Evolutionary conservation across 2,797 vertebrate species (phyloP), one percentile per base, ranked within the genome.

Genomic region (Distichodus sexfasciatus): DNA sequence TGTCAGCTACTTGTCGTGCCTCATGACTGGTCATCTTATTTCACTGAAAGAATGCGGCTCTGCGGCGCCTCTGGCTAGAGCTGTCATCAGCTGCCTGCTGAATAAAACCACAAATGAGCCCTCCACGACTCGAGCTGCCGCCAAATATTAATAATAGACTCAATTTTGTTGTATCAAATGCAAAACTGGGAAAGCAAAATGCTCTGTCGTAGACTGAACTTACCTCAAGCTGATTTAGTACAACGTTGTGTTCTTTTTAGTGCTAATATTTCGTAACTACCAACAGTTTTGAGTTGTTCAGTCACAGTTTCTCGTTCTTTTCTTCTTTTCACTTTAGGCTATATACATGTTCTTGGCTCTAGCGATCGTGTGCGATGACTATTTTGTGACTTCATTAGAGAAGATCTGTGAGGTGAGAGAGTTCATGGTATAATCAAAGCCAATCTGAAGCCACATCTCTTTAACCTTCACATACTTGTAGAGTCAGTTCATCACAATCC

Each of bases 311-410:
- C 14, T 35, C 1, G 14, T 35, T 28, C 2, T 9, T 38, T 2
- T 24, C 23, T 50, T 5, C 46, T 35, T 58, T 17, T 53, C 19
- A 23, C 46, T 71, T 35, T 85, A 95, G 94, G 88, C 93, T 66
- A 85, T 94, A 63, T 95, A 94, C 76, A 94, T 95, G 94, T 95
- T 95, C 77, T 92, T 94, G 19, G 94, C 93, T 74, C 85, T 95
- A 88, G 94, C 94, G 75, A 93, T 94, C 31, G 91, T 95, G 50
- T 95, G 94, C 1, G 94, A 95, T 26, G 93, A 95, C 84, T 95
- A 93, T 85, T 95, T 95, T 76, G 94, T 95, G 68, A 93, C 91
- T 0, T 93, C 94, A 0, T 85, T 95, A 33, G 94, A 95, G 79
- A 94, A 95, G 85, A 94, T 95, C 74, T 95, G 93, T 71, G 93